phyloP scores from a whole-genome alignment of 2,113 vertebrate species.

The Ophthalmolycus amberensis region DNA sequence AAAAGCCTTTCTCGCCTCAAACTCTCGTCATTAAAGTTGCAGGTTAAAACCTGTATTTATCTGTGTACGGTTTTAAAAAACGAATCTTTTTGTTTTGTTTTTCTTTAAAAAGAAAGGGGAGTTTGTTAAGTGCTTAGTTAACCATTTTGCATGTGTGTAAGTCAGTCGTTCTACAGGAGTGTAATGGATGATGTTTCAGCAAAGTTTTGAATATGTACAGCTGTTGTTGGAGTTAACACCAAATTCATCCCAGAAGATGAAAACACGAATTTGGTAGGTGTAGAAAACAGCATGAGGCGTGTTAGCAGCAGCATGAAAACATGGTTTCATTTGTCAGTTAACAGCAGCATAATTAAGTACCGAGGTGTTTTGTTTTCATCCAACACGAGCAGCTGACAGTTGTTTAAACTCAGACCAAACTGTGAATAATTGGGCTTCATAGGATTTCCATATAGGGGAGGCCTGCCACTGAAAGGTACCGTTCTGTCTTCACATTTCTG shows the following conservation, averaged over 20 bases:
- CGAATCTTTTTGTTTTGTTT: too few relatives aligned
- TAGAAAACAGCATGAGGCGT: background rate
- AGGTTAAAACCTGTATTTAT: too few relatives aligned
- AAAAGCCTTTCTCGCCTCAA: too few relatives aligned
- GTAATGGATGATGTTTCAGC: too few relatives aligned
- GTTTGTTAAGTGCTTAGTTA: too few relatives aligned
- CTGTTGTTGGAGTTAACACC: too few relatives aligned
- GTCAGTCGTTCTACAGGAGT: too few relatives aligned
- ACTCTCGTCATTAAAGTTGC: too few relatives aligned
- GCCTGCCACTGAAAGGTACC: background rate
- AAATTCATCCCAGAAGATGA: background rate
- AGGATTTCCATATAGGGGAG: conserved; percentile 9
- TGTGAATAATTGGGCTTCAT: conserved; percentile 13
- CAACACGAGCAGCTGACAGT: background rate
- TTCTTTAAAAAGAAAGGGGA: too few relatives aligned
- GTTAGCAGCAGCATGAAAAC: background rate
- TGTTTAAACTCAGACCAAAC: background rate
- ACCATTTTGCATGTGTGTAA: too few relatives aligned
- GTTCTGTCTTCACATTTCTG: background rate
- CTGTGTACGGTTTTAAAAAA: too few relatives aligned
- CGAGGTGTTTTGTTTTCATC: conserved; percentile 2
- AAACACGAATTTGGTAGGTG: background rate
- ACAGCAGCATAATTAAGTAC: background rate
- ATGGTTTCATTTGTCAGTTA: conserved; percentile 1
- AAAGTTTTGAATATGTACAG: too few relatives aligned